Base-by-base conservation (phyloP, 2,113 vertebrate genomes). In the Spea multiplicata region DNA sequence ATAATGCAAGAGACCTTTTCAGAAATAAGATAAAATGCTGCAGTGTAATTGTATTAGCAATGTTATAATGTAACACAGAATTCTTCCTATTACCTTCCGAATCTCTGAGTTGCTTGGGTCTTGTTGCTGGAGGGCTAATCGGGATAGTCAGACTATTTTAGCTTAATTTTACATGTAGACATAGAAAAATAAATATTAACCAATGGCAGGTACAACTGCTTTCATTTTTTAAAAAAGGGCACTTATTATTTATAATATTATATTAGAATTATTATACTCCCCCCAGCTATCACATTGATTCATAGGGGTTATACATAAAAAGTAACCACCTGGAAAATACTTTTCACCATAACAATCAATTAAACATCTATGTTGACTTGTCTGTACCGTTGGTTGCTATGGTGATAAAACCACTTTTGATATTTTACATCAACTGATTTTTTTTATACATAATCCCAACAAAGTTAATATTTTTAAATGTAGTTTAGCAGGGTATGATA, bases 91-190 rank as follows among this genome's bases (percentile, higher is more conserved):
- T 88, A 88, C 83, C 88, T 82, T 76, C 61, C 71, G 84, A 89
- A 85, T 92, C 84, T 83, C 83, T 88, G 86, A 89, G 69, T 87
- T 91, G 88, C 92, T 93, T 92, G 92, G 88, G 90, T 87, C 86
- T 92, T 90, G 78, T 85, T 86, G 87, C 84, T 82, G 85, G 81
- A 88, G 84, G 84, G 84, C 14, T 14, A 88, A 84, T 73, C 8
- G 44, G 14, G 45, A 6, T 67, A 53, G 69, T 30, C 8, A 74
- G 85, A 59, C 81, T 76, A 84, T 80, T 73, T 16, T 30, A 49
- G 81, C 49, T 59, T 59, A 9, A 59, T 59, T 59, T 59, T 13
- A 9, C 55, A 59, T 13, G 9, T 59, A 13, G 55, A 59, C 2
- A 59, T 59, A 9, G 12, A 59, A 59, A 30, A 30, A 5, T 9